Base-by-base conservation (phyloP, 2,113 vertebrate species). In the Hippoglossus stenolepis region DNA sequence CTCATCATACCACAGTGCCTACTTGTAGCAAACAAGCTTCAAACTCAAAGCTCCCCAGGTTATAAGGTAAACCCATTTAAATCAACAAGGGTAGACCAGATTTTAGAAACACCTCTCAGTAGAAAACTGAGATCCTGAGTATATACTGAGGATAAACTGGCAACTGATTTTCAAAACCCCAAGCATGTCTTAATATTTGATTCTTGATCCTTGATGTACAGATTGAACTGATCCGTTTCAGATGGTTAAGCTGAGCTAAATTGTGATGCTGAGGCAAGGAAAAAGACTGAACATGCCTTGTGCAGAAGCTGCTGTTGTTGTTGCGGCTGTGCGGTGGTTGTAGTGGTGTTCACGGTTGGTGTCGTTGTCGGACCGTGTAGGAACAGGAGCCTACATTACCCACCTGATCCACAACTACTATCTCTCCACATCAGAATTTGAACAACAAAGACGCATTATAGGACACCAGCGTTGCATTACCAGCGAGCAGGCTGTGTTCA, bases 381-480 rank as follows among this genome's bases (percentile, higher is more conserved):
- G 35, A 54, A 53, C 91, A 93, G 18, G 73, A 54, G 4, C 40
- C 89, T 1, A 80, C 80, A 4, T 93, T 93, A n/a, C 90, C 92
- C 38, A 79, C 89, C 5, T 12, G 49, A 35, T 93, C 93, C 54
- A 89, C 89, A 23, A 60, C 85, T 65, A 78, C 10, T 47, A 93
- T n/a, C n/a, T 60, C 79, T 87, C 85, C 49, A 90, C 53, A 0
- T 85, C 67, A 3, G 77, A 74, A n/a, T n/a, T n/a, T 0, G 73
- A 71, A 13, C 82, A 89, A 64, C 92, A n/a, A 93, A 17, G 89
- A 83, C 0, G 87, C 80, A 3, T 13, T 84, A 85, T 93, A 93
- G 43, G 66, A 68, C 9, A 80, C 88, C 54, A 86, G 17, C 1
- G 66, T 89, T 10, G 72, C 15, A 31, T 85, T 53, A 28, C 35